Conservation (phyloP, 2,797 vertebrate species). For the Allobates femoralis region DNA sequence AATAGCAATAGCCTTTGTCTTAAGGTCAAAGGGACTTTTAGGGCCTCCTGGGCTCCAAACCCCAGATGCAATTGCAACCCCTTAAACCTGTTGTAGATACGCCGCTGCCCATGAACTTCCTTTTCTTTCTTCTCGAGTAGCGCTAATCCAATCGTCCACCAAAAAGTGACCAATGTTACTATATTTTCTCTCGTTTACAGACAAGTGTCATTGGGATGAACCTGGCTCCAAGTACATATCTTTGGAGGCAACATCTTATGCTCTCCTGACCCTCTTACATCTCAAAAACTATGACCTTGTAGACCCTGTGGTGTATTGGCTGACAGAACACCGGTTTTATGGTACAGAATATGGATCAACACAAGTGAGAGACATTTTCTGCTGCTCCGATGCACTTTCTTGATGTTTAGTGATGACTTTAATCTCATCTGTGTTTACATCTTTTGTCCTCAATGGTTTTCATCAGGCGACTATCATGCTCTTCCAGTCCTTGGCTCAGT, state of each 20-base stretch:
- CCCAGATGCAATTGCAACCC: too few relatives aligned
- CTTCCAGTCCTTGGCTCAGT: slow-evolving; percentile 84
- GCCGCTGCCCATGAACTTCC: too few relatives aligned
- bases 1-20: too few relatives aligned
- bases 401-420: background rate
- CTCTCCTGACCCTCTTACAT: slow-evolving; percentile 76
- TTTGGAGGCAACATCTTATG: slow-evolving; percentile 80
- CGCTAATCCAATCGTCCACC: too few relatives aligned
- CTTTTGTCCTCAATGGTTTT: background rate
- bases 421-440: background rate
- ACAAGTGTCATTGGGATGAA: slow-evolving; percentile 70
- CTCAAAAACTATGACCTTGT: slow-evolving; percentile 66
- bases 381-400: background rate
- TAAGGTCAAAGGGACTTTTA: too few relatives aligned
- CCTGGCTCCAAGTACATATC: slow-evolving; percentile 64
- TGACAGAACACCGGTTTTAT: slow-evolving; percentile 68
- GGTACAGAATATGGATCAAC: slow-evolving; percentile 74
- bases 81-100: too few relatives aligned
- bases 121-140: too few relatives aligned
- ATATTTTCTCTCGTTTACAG: slow-evolving; percentile 41
- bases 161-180: background rate
- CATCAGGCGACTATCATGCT: slow-evolving; percentile 83
- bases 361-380: slow-evolving; percentile 71
- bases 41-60: too few relatives aligned
- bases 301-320: slow-evolving; percentile 72